Base-by-base conservation (phyloP, 2,888 invertebrate species). In the Resseliella maxima region DNA sequence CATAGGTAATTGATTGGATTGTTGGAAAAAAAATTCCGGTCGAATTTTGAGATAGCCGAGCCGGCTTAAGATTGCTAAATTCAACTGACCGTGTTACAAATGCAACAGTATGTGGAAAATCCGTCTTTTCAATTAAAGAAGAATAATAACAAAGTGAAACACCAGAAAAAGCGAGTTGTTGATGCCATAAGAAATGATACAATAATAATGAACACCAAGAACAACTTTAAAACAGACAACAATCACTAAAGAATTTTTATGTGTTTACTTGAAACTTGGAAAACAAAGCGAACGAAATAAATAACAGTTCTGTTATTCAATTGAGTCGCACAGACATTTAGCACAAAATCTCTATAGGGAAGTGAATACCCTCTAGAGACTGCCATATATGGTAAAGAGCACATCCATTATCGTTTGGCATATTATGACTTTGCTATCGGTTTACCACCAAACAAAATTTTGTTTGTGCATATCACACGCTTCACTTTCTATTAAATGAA, bases 321-420 rank as follows among this genome's bases (percentile, higher is more conserved):
- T 31, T 2, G 35, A 31, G n/a, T 31, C 15, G 72, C 72, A 31
- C 15, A 72, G 72, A 27, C 72, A 72, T 31, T 72, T 31, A 72
- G 72, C 72, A 31, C 72, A 31, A 72, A 27, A 72, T 72, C 3
- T 72, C 8, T 72, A 35, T 15, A 12, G 27, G 27, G 72, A 72
- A 72, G 72, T 72, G 72, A 72, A 72, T 35, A 72, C 72, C 31
- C 72, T 72, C 72, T 35, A 72, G 72, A 72, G 72, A 72, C 59
- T 24, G 31, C 72, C 72, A 72, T 72, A 35, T 72, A 72, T 72
- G 72, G 72, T 72, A 72, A 72, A 72, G 72, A 72, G 72, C 72
- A 72, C 72, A 72, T 59, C 24, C 59, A 59, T 59, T 59, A 24
- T 59, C 24, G 24, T 59, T 59, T 24, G 59, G 59, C 24, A 59